These are phyloP conservation scores for Yponomeuta plumbellus DNA, from an alignment of 2,888 invertebrate genomes.

Conservation along the genomic window DNA sequence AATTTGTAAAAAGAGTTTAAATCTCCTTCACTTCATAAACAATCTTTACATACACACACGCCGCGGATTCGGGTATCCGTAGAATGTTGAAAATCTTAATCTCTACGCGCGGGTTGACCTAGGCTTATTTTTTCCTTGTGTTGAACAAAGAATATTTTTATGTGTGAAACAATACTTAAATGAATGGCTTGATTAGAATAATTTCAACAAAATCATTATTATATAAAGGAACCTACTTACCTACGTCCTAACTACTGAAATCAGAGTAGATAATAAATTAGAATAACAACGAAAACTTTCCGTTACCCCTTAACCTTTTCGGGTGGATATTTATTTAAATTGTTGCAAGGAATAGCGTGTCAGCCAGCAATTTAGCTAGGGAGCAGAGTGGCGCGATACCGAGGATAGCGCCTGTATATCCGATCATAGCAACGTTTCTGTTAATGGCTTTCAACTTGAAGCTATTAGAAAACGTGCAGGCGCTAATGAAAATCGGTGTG, in stretches of 20 bases:
- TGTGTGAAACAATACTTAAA: too few relatives aligned
- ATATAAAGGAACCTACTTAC: too few relatives aligned
- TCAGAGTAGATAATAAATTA: not conserved
- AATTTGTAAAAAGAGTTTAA: too few relatives aligned
- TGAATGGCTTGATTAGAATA: too few relatives aligned
- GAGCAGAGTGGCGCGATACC: not conserved
- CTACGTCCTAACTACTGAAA: not conserved
- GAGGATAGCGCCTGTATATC: conserved; percentile 9
- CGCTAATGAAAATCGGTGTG: not conserved
- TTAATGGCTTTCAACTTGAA: conserved; percentile 2
- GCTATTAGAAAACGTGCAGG: conserved; percentile 6
- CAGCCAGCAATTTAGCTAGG: not conserved
- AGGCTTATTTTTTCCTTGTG: too few relatives aligned
- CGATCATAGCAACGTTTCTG: conserved; percentile 8
- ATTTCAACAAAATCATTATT: not conserved
- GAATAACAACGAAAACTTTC: not conserved
- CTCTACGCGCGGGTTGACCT: too few relatives aligned
- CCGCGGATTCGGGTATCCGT: too few relatives aligned
- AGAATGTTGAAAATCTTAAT: too few relatives aligned
- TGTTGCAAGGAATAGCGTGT: conserved; percentile 8
- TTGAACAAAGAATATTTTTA: too few relatives aligned
- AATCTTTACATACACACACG: too few relatives aligned
- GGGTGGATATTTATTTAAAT: not conserved
- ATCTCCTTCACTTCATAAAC: too few relatives aligned
- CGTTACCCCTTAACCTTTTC: not conserved